A percentile compares a stretch with the other conserved stretches of the same genome.
Evolutionary conservation across 2,113 vertebrate species (phyloP).

Genomic region (Amphiprion percula): DNA sequence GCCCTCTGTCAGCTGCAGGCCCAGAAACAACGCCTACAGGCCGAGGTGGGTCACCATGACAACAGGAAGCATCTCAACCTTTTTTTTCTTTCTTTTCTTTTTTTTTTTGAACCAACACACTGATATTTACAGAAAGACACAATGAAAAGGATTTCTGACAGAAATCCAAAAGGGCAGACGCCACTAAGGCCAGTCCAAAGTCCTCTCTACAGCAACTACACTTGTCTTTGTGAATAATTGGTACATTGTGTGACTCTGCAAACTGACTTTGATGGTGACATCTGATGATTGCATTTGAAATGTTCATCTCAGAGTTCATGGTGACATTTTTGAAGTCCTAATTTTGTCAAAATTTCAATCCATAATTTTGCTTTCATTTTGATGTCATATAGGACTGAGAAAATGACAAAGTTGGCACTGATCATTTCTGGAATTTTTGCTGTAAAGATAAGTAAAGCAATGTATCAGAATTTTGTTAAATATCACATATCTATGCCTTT

Average conservation of each 20-base stretch:
- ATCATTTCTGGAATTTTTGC: no score
- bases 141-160: neutral
- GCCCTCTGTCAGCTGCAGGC: slow-evolving; percentile 90
- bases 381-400: no score
- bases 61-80: slow-evolving; percentile 11
- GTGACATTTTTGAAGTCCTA: no score
- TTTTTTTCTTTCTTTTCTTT: no score
- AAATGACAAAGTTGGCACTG: no score
- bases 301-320: neutral
- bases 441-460: no score
- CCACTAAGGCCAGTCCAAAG: neutral
- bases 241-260: neutral
- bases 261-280: neutral
- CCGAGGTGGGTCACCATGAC: slow-evolving; percentile 87
- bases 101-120: neutral
- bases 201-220: neutral
- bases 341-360: neutral
- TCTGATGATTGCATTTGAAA: neutral
- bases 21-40: slow-evolving; percentile 89
- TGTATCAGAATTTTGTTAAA: no score
- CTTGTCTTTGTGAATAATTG: neutral
- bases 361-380: neutral
- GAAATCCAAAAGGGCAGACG: neutral
- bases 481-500: no score
- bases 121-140: neutral